Evolutionary conservation across 2,113 vertebrate species (phyloP), one percentile per base, ranked within the genome.

Genomic region (Antennarius striatus): DNA sequence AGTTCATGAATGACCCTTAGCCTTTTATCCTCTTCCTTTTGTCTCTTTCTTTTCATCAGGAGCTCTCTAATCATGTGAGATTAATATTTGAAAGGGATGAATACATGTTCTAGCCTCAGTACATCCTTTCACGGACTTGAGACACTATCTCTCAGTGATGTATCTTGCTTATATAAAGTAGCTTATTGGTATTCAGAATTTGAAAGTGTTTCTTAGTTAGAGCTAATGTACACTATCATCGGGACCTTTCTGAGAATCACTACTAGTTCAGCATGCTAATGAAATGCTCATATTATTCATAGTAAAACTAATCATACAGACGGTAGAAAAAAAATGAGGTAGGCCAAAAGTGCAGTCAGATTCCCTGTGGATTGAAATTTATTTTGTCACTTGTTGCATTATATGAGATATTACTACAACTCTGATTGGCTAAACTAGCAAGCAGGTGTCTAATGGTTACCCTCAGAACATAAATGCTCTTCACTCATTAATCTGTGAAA

Each of bases 201-300:
- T 45, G 32, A 49, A 45, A 55, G 42, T 40, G 39, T 10, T 40
- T 59, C 67, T 70, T 28, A 42, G 14, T 28, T 9, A 4, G 10
- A 71, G 32, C 56, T 22, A 56, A 10, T 42, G 15, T 55, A 58
- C 43, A 48, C 9, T 48, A 60, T 50, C 58, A 51, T 40, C 47
- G 47, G 75, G 68, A 61, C 63, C 39, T 73, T 81, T 74, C 22
- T 42, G 51, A 56, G 53, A 82, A 63, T 49, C 32, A 12, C 55
- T 65, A 28, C 17, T 54, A 28, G 49, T 47, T 65, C 28, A 11
- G 30, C 28, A 22, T 63, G 57, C 68, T 51, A 63, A 29, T 66
- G 46, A 79, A 28, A 15, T 51, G 47, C 68, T 78, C 15, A 36
- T 63, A 40, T 47, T 67, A 40, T 47, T 63, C 30, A 61, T 32